Percentiles rank a stretch among this genome's conserved stretches.
Evolutionary conservation across 2,113 vertebrate species (phyloP).

Genomic region (Solenodon paradoxus): DNA sequence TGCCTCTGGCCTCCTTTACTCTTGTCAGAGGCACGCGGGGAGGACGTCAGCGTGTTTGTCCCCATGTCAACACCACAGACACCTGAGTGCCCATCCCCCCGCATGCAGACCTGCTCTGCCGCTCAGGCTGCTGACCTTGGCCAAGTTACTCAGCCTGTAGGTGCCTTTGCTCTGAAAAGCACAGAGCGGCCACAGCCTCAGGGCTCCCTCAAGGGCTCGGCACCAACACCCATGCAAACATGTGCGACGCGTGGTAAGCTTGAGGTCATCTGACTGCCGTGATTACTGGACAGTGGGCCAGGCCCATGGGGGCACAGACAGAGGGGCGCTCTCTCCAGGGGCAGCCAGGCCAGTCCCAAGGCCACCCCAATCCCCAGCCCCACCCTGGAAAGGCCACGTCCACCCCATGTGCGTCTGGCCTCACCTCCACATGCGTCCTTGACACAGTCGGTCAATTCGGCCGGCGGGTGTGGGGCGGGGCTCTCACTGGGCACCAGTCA

Average conservation of each 20-base stretch:
- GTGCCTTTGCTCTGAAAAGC: too few species aligned
- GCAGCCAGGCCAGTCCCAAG: not conserved
- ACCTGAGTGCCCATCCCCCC: too few species aligned
- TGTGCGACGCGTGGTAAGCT: rapidly evolving
- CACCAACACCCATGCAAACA: rapidly evolving
- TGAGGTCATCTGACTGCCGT: rapidly evolving
- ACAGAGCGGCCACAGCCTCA: too few species aligned
- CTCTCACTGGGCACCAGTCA: too few species aligned
- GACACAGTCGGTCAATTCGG: rapidly evolving
- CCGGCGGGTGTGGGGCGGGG: not conserved
- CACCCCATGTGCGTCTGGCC: not conserved
- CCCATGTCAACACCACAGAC: rapidly evolving
- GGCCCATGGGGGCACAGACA: not conserved
- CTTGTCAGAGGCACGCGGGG: rapidly evolving
- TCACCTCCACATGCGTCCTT: rapidly evolving
- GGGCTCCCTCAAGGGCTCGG: too few species aligned
- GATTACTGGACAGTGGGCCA: not conserved
- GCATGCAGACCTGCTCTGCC: not conserved
- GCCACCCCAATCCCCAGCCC: not conserved
- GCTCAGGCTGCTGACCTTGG: not conserved
- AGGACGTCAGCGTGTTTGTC: not conserved
- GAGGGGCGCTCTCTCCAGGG: not conserved
- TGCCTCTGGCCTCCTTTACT: not conserved
- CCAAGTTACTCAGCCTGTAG: not conserved
- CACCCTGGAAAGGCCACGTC: rapidly evolving